Percentiles rank a stretch among this genome's conserved stretches.
These are phyloP conservation scores for Bujurquina vittata DNA, from an alignment of 2,113 vertebrate species.

Conservation along the genomic window DNA sequence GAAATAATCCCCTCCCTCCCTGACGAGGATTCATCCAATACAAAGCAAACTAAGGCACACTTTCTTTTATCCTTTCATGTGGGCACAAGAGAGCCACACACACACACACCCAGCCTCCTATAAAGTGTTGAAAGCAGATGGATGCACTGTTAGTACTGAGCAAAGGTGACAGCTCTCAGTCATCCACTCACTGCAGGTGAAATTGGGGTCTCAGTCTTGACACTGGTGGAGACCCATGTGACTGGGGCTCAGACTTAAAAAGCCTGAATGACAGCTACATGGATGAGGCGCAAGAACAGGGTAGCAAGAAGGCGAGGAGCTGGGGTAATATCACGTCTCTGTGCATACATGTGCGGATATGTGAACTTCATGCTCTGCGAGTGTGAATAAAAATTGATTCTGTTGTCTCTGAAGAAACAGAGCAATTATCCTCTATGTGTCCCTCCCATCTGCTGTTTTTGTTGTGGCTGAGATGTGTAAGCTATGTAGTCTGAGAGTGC, in stretches of 20 bases:
- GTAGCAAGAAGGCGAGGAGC: slow-evolving; percentile 21
- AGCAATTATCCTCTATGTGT: slow-evolving; percentile 43
- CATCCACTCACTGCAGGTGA: slow-evolving; percentile 48
- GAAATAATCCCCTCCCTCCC: slow-evolving; percentile 55
- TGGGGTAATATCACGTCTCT: not conserved
- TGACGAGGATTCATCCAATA: slow-evolving; percentile 33
- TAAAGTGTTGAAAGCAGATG: slow-evolving; percentile 28
- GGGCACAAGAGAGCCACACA: slow-evolving; percentile 37
- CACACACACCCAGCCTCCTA: slow-evolving; percentile 13
- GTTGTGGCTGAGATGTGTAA: slow-evolving; percentile 27
- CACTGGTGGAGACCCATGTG: slow-evolving; percentile 20
- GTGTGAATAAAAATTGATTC: slow-evolving; percentile 28
- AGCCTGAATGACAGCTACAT: slow-evolving; percentile 26
- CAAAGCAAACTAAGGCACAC: slow-evolving; percentile 47
- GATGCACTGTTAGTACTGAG: slow-evolving; percentile 39
- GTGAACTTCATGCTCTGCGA: slow-evolving; percentile 17
- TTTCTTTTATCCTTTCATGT: slow-evolving; percentile 54
- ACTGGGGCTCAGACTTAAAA: slow-evolving; percentile 23
- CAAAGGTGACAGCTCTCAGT: slow-evolving; percentile 63
- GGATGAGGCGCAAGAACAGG: not conserved
- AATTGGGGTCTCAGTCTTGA: slow-evolving; percentile 64
- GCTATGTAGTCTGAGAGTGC: slow-evolving; percentile 12
- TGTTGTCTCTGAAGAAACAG: slow-evolving; percentile 44
- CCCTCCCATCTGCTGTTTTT: slow-evolving; percentile 37
- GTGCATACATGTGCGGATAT: not conserved